phyloP scores from a whole-genome alignment of 1,140 invertebrate genomes.

The Drosophila eugracilis region DNA sequence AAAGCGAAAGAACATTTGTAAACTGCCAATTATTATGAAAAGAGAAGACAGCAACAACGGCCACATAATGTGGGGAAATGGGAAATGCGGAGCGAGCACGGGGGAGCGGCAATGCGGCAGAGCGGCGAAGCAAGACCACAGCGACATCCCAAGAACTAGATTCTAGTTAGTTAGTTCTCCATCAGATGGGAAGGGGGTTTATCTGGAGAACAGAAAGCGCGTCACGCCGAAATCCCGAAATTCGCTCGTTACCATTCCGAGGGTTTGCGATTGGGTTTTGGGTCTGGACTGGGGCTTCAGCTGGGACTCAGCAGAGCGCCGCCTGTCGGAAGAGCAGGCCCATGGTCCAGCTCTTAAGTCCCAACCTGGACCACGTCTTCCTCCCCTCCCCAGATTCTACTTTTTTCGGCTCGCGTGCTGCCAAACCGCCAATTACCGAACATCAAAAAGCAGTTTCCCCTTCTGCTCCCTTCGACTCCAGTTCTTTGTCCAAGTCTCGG shows the following conservation, averaged over 20 bases:
- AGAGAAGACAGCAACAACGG: conserved; percentile 61
- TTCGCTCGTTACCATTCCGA: conserved; percentile 72
- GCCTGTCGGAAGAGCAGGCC: conserved; percentile 60
- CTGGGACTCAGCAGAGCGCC: conserved; percentile 54
- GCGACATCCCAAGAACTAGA: conserved; percentile 66
- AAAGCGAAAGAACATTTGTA: conserved; percentile 78
- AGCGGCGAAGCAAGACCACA: too few species aligned
- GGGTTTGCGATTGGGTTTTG: conserved; percentile 14
- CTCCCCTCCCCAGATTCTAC: conserved; percentile 3
- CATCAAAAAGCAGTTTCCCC: conserved; percentile 80
- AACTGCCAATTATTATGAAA: conserved; percentile 83
- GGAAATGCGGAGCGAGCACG: too few species aligned
- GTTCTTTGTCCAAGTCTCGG: not conserved
- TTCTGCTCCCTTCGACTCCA: not conserved
- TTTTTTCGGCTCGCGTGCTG: conserved; percentile 74
- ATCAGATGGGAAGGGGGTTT: not conserved
- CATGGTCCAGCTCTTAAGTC: conserved; percentile 21
- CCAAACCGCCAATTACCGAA: conserved; percentile 82
- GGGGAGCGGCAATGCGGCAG: too few species aligned
- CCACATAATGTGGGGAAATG: conserved; percentile 15
- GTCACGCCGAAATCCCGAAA: conserved; percentile 71
- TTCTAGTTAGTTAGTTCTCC: conserved; percentile 43
- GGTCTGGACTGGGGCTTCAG: conserved; percentile 9
- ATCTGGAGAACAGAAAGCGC: conserved; percentile 61
- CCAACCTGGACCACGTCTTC: conserved; percentile 1